These are phyloP conservation scores for Psettodes erumei DNA, from an alignment of 2,113 vertebrate genomes.

Conservation along the genomic window DNA sequence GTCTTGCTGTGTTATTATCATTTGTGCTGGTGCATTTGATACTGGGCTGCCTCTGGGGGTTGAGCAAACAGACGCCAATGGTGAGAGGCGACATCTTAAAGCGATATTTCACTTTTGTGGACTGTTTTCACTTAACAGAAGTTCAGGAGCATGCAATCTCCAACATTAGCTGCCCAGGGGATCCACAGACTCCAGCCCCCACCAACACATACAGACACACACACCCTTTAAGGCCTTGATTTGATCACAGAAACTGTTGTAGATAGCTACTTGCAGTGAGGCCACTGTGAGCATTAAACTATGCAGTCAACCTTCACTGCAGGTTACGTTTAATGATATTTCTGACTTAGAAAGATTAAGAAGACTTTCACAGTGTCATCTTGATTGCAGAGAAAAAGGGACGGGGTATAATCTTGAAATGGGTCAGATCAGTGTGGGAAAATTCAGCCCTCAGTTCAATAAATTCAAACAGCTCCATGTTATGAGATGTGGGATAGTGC, in stretches of 20 bases:
- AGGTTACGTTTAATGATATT: conserved; percentile 32
- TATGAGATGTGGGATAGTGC: conserved; percentile 82
- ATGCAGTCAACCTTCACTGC: conserved; percentile 24
- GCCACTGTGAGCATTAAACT: conserved; percentile 15
- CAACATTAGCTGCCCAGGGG: conserved; percentile 56
- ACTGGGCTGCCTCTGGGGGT: conserved; percentile 59
- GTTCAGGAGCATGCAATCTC: conserved; percentile 65
- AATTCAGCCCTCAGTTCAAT: conserved; percentile 77
- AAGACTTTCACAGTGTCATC: conserved; percentile 65
- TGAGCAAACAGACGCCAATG: conserved; percentile 75
- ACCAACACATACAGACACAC: conserved; percentile 9
- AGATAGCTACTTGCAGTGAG: conserved; percentile 18
- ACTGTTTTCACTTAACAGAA: conserved; percentile 73
- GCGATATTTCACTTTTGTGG: conserved; percentile 72
- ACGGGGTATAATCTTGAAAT: conserved; percentile 64
- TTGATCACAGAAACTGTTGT: conserved; percentile 48
- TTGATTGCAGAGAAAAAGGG: conserved; percentile 56
- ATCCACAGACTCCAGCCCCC: conserved; percentile 17
- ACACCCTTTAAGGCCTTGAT: conserved; percentile 26
- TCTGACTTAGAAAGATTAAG: conserved; percentile 53
- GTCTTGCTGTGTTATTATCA: conserved; percentile 83
- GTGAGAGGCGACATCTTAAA: conserved; percentile 69
- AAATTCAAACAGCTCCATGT: conserved; percentile 78
- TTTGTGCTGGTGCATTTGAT: conserved; percentile 86
- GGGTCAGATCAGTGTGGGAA: conserved; percentile 80